Evolutionary conservation across 2,113 vertebrate species (phyloP).

Genomic region (Dromaius novaehollandiae): DNA sequence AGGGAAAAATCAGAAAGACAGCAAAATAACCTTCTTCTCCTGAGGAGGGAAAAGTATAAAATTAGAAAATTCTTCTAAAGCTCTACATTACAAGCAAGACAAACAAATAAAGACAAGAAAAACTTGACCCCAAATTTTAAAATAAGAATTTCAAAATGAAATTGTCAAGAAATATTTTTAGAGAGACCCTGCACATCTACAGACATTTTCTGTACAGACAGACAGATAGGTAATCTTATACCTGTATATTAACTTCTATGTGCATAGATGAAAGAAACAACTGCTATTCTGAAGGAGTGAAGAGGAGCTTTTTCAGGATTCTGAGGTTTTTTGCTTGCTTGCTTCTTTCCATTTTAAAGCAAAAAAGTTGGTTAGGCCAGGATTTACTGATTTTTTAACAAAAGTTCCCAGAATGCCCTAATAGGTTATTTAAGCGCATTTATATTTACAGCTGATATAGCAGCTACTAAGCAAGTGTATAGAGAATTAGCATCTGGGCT

Average conservation of each 20-base stretch:
- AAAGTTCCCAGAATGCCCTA: not conserved
- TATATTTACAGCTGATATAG: slow-evolving; percentile 4
- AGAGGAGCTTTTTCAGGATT: not conserved
- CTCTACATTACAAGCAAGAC: not conserved
- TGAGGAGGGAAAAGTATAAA: not conserved
- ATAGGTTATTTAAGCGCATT: not conserved
- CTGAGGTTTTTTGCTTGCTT: no score
- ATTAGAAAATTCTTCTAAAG: not conserved
- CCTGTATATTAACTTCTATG: not conserved
- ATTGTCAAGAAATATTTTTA: not conserved
- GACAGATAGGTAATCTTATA: not conserved
- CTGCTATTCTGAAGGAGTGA: not conserved
- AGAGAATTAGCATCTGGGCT: slow-evolving; percentile 18
- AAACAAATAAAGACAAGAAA: not conserved
- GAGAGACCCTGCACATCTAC: not conserved
- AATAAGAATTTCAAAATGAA: not conserved
- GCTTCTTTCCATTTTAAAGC: not conserved
- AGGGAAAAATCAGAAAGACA: not conserved
- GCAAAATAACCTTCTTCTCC: not conserved
- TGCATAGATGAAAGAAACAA: not conserved
- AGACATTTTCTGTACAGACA: not conserved
- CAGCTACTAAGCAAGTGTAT: not conserved
- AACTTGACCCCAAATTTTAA: not conserved
- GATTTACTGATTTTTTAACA: not conserved
- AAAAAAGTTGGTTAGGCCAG: not conserved